phyloP scores from a whole-genome alignment of 2,113 vertebrate genomes.

The Eulemur macaco region DNA sequence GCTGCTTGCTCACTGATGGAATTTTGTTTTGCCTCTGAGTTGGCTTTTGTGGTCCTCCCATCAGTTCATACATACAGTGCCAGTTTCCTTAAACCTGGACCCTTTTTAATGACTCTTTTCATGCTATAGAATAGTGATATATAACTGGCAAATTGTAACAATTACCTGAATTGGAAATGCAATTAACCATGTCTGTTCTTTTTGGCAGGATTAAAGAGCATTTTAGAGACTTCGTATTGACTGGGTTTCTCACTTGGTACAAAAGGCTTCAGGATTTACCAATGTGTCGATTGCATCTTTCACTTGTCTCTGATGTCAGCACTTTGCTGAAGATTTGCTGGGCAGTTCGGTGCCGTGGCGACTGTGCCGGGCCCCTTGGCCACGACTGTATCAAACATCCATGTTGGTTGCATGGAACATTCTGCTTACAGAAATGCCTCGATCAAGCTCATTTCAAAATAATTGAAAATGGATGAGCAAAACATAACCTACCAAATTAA shows the following conservation, averaged over 20 bases:
- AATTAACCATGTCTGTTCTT: background rate
- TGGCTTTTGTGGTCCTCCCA: background rate
- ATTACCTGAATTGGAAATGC: background rate
- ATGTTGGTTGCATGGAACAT: rapidly evolving
- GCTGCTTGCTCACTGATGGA: too few species aligned
- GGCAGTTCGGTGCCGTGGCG: rapidly evolving
- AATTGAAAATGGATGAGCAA: background rate
- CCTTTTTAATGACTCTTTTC: background rate
- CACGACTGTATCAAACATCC: rapidly evolving
- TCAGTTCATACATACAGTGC: background rate
- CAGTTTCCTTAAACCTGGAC: background rate
- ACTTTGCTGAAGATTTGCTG: background rate
- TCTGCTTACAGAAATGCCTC: background rate
- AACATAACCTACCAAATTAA: background rate
- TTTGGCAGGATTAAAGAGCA: background rate
- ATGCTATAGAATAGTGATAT: background rate
- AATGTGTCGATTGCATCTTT: background rate
- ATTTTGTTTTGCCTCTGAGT: background rate
- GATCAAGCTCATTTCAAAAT: background rate
- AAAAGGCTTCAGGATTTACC: background rate
- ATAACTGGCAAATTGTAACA: background rate
- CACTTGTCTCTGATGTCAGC: background rate
- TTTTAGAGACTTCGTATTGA: background rate
- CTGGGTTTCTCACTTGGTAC: background rate
- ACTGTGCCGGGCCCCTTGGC: background rate